phyloP scores from a whole-genome alignment of 2,888 invertebrate species.

The Agonopterix alstromeriana region DNA sequence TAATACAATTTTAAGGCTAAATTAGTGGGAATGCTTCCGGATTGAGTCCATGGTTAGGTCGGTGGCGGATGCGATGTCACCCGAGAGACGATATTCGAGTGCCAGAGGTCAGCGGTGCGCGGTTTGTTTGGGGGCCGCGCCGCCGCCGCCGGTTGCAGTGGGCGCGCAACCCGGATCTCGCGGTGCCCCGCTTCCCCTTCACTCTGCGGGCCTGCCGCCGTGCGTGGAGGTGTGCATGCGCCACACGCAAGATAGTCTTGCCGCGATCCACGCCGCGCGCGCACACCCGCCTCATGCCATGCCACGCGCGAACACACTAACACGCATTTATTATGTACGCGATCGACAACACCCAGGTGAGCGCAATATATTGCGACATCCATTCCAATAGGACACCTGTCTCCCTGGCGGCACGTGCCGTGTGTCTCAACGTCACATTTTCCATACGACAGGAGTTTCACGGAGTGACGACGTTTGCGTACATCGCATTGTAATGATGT shows the following conservation, averaged over 20 bases:
- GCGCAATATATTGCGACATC: conserved; percentile 34
- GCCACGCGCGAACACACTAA: conserved; percentile 46
- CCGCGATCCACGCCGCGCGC: conserved; percentile 59
- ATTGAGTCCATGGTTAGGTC: conserved; percentile 1
- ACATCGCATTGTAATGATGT: conserved; percentile 54
- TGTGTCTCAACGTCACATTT: conserved; percentile 20
- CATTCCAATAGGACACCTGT: conserved; percentile 26
- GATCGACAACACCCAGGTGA: conserved; percentile 71
- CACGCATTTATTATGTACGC: conserved; percentile 67
- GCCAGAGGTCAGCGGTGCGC: conserved; percentile 52
- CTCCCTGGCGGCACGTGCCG: conserved; percentile 11
- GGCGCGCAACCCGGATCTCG: conserved; percentile 73
- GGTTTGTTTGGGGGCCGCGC: conserved; percentile 60
- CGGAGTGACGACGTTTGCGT: conserved; percentile 30
- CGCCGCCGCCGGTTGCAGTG: conserved; percentile 64
- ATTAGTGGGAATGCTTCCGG: conserved; percentile 1
- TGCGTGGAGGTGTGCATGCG: conserved; percentile 35
- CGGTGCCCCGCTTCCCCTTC: conserved; percentile 72
- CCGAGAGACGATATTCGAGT: conserved; percentile 33
- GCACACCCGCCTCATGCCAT: conserved; percentile 49
- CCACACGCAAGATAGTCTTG: conserved; percentile 45
- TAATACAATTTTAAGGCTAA: too few species aligned
- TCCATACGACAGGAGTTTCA: conserved; percentile 26
- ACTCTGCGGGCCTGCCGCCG: conserved; percentile 57
- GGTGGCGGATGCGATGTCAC: conserved; percentile 28